phyloP scores from a whole-genome alignment of 1,140 invertebrate species.

The Sinella curviseta region DNA sequence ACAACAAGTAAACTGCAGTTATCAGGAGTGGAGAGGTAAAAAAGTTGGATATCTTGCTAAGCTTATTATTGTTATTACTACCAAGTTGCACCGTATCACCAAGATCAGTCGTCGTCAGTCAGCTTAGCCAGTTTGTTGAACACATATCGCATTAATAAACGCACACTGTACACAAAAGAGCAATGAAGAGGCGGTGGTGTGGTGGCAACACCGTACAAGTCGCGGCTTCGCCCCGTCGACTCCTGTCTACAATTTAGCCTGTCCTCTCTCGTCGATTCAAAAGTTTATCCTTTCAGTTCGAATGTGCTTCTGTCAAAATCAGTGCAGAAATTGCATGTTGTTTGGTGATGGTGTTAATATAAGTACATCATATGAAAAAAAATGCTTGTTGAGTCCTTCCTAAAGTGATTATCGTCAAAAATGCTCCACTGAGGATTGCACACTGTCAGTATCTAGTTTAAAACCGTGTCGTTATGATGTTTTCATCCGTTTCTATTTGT shows the following conservation, averaged over 20 bases:
- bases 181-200: neutral
- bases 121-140: slow-evolving; percentile 2
- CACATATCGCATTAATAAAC: neutral
- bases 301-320: slow-evolving; percentile 6
- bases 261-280: neutral
- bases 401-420: neutral
- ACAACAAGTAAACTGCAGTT: slow-evolving; percentile 19
- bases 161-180: neutral
- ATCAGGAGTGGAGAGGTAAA: neutral
- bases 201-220: slow-evolving; percentile 8
- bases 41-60: neutral
- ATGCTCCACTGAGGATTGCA: no score
- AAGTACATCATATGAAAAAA: neutral
- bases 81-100: neutral
- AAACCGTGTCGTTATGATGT: no score
- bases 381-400: neutral
- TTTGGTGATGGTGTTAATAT: neutral
- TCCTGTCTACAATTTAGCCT: neutral
- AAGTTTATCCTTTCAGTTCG: neutral
- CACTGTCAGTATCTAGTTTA: neutral
- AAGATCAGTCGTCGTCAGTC: slow-evolving; percentile 3
- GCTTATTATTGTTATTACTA: neutral
- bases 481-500: no score
- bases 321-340: slow-evolving; percentile 11
- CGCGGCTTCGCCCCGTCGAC: slow-evolving; percentile 6